phyloP scores from a whole-genome alignment of 2,888 invertebrate species.

The Neelides folsomi region DNA sequence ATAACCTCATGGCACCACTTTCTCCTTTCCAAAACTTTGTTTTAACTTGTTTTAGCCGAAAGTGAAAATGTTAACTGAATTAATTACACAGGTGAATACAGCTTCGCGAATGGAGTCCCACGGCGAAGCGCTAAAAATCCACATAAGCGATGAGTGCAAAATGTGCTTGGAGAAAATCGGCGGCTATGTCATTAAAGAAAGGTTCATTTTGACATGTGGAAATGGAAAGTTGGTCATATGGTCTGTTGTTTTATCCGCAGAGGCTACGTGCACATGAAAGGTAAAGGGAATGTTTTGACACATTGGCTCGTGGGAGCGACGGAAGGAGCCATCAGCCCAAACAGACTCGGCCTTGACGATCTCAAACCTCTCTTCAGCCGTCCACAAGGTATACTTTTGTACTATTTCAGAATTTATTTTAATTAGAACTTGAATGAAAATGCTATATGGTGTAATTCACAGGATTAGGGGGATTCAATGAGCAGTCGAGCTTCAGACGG shows the following conservation, averaged over 20 bases:
- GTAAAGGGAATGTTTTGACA: conserved; percentile 68
- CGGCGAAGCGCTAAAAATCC: conserved; percentile 76
- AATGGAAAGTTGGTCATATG: not conserved
- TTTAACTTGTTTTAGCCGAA: not conserved
- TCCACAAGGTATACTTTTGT: conserved; percentile 25
- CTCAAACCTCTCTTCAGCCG: conserved; percentile 68
- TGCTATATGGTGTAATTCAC: not conserved
- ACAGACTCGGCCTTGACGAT: conserved; percentile 50
- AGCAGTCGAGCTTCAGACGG: conserved; percentile 29
- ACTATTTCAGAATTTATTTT: no score
- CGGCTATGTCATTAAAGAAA: conserved; percentile 66
- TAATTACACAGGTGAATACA: conserved; percentile 49
- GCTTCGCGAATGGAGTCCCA: conserved; percentile 86
- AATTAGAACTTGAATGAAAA: conserved; percentile 36
- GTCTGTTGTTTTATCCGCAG: conserved; percentile 36
- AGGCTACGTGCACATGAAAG: conserved; percentile 71
- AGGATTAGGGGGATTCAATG: conserved; percentile 9
- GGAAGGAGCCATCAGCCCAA: conserved; percentile 64
- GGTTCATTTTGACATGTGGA: conserved; percentile 6
- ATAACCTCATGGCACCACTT: no score
- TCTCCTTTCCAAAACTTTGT: not conserved
- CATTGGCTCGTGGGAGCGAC: conserved; percentile 67
- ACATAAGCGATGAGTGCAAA: conserved; percentile 71
- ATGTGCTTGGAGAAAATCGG: conserved; percentile 67
- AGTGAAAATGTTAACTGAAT: not conserved